These are phyloP conservation scores for Dendrolimus kikuchii DNA, from an alignment of 1,140 invertebrate genomes.

Conservation along the genomic window DNA sequence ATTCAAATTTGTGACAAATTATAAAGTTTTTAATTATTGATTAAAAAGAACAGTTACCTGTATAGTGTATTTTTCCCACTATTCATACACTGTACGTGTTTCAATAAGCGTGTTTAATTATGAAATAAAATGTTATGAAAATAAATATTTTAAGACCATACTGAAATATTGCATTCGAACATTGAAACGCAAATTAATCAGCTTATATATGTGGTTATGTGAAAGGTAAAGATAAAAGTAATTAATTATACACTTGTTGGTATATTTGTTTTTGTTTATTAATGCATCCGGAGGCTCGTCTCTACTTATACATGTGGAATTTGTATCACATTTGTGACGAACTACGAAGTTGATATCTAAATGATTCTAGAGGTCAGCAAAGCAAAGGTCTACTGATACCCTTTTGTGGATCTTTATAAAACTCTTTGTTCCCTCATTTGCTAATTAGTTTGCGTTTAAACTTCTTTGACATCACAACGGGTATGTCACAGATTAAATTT, in stretches of 20 bases:
- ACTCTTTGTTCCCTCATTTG: conserved; percentile 24
- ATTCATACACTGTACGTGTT: too few species aligned
- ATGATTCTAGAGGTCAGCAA: conserved; percentile 29
- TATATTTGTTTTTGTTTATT: conserved; percentile 7
- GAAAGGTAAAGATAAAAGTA: background rate
- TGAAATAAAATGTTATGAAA: too few species aligned
- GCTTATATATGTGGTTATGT: too few species aligned
- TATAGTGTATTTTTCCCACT: too few species aligned
- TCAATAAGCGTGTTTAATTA: too few species aligned
- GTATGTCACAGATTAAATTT: conserved; percentile 3
- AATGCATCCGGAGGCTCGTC: conserved; percentile 35
- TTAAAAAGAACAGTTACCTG: too few species aligned
- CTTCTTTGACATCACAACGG: conserved; percentile 15
- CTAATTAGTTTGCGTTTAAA: conserved; percentile 35
- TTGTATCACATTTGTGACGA: conserved; percentile 12
- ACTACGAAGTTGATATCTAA: conserved; percentile 29
- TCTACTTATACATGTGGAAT: conserved; percentile 5
- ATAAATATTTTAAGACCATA: too few species aligned
- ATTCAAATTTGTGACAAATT: too few species aligned
- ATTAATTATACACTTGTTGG: conserved; percentile 3
- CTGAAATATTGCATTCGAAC: too few species aligned
- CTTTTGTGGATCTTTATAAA: conserved; percentile 36
- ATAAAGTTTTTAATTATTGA: too few species aligned
- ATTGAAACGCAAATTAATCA: too few species aligned
- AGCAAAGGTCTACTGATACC: conserved; percentile 40